phyloP scores from a whole-genome alignment of 2,113 vertebrate genomes.

The Limnothrissa miodon region DNA sequence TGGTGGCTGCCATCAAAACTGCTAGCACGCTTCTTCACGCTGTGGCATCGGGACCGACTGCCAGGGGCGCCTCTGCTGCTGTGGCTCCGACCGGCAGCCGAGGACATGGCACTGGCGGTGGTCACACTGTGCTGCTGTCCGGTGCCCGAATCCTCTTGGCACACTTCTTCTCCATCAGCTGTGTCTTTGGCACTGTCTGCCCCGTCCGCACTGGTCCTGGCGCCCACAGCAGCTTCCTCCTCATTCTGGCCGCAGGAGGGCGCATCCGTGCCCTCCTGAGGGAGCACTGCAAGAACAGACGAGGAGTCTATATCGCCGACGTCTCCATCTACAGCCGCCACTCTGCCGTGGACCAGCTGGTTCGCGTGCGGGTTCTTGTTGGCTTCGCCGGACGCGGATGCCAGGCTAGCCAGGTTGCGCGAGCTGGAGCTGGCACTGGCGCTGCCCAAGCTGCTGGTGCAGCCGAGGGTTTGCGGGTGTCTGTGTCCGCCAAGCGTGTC shows the following conservation, averaged over 20 bases:
- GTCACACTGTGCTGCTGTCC: constrained; percentile 46
- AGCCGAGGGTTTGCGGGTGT: constrained; percentile 22
- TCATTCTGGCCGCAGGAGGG: constrained; percentile 41
- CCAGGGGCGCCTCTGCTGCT: constrained; percentile 27
- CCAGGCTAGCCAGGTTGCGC: constrained; percentile 70
- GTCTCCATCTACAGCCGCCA: constrained; percentile 46
- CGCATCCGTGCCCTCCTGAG: constrained; percentile 47
- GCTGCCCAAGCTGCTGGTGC: constrained; percentile 58
- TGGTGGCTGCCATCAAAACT: constrained; percentile 96
- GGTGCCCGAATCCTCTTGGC: constrained; percentile 69
- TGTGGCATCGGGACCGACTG: constrained; percentile 73
- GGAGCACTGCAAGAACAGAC: constrained; percentile 23
- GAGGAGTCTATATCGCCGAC: neutral
- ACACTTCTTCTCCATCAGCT: constrained; percentile 30
- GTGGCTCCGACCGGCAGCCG: constrained; percentile 37
- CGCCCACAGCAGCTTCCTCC: constrained; percentile 25
- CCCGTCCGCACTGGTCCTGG: constrained; percentile 56
- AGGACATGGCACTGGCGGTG: constrained; percentile 45
- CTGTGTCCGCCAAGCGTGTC: constrained; percentile 31
- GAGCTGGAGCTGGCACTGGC: constrained; percentile 53
- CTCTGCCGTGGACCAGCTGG: constrained; percentile 75
- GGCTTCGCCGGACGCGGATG: constrained; percentile 89
- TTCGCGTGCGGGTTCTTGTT: constrained; percentile 98
- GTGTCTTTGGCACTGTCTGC: constrained; percentile 39
- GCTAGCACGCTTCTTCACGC: constrained; percentile 92